Base-by-base conservation (phyloP, 2,797 vertebrate species). In the Spinus pinus region DNA sequence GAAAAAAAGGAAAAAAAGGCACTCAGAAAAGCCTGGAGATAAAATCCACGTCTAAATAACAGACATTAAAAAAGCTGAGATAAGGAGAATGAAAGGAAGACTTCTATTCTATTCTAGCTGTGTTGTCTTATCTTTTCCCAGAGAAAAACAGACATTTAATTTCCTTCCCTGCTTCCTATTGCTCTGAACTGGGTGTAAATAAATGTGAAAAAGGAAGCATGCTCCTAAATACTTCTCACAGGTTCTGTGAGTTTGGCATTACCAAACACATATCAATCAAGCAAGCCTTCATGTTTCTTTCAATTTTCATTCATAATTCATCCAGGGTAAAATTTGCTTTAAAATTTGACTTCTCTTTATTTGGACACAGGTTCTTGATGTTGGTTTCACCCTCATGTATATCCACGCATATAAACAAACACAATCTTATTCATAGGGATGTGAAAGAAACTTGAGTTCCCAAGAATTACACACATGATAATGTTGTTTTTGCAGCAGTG, bases 1-100 rank as follows among this genome's bases (percentile, higher is more conserved):
- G 10, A 4, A 20, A 27, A 8, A 30, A 7, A 6, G 30, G 30
- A 41, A 3, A 10, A 67, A 51, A 57, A n/a, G 28, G 0, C 51
- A 50, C 23, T 73, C 64, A 83, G 42, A 88, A 91, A 78, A 95
- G 39, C 39, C 49, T 74, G 71, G 60, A 91, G 92, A 82, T 94
- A 89, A 94, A 93, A 79, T 66, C 60, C 4, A 2, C 31, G 33
- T 73, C 49, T 39, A 70, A 94, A 83, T 93, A 87, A 94, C 41
- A 65, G 85, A 44, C 3, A 2, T 82, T 80, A 41, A 78, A 88
- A 88, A 78, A 81, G 21, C n/a, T 87, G 69, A 81, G 81, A 85
- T 78, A 90, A 88, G 23, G 31, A 89, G 28, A 51, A 66, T 62
- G 69, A 83, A 88, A 91, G 69, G 46, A 94, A 69, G 54, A 69